Percentiles rank a stretch among this genome's conserved stretches.
phyloP scores from a whole-genome alignment of 1,140 invertebrate species.

The Stegodyphus mimosarum region DNA sequence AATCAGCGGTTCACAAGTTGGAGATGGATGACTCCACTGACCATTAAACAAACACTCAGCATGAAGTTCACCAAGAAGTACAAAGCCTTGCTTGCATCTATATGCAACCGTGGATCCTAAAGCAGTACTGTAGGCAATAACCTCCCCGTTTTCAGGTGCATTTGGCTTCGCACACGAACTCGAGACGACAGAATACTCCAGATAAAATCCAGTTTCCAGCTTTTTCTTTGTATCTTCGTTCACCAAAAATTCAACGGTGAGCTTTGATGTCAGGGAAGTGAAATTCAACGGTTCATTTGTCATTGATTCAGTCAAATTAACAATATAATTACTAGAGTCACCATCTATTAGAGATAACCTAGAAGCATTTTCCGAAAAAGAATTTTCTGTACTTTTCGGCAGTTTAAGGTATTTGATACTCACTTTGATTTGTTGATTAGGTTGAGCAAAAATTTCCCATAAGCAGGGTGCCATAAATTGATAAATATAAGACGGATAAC shows the following conservation, averaged over 20 bases:
- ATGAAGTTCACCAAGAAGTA: slow-evolving; percentile 39
- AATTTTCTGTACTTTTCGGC: slow-evolving; percentile 30
- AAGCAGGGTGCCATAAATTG: slow-evolving; percentile 24
- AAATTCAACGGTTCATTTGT: slow-evolving; percentile 16
- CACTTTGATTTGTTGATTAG: slow-evolving; percentile 24
- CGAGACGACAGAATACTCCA: slow-evolving; percentile 48
- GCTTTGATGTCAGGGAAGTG: slow-evolving; percentile 45
- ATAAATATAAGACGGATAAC: slow-evolving; percentile 52
- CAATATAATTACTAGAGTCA: slow-evolving; percentile 4
- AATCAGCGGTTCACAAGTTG: slow-evolving; percentile 35
- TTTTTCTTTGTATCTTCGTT: slow-evolving; percentile 25
- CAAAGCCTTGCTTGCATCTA: slow-evolving; percentile 42
- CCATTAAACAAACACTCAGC: slow-evolving; percentile 54
- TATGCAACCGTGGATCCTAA: slow-evolving; percentile 56
- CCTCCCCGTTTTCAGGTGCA: slow-evolving; percentile 40
- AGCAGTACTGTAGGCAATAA: slow-evolving; percentile 15
- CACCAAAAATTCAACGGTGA: slow-evolving; percentile 40
- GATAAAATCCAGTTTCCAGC: slow-evolving; percentile 37
- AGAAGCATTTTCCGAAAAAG: slow-evolving; percentile 22
- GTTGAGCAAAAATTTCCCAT: slow-evolving; percentile 57
- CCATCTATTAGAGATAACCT: slow-evolving; percentile 38
- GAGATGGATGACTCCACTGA: slow-evolving; percentile 51
- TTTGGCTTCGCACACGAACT: slow-evolving; percentile 33
- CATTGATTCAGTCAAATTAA: slow-evolving; percentile 43
- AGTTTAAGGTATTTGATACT: slow-evolving; percentile 42